Evolutionary conservation across 2,888 invertebrate genomes (phyloP).

Genomic region (Artemia sp.): DNA sequence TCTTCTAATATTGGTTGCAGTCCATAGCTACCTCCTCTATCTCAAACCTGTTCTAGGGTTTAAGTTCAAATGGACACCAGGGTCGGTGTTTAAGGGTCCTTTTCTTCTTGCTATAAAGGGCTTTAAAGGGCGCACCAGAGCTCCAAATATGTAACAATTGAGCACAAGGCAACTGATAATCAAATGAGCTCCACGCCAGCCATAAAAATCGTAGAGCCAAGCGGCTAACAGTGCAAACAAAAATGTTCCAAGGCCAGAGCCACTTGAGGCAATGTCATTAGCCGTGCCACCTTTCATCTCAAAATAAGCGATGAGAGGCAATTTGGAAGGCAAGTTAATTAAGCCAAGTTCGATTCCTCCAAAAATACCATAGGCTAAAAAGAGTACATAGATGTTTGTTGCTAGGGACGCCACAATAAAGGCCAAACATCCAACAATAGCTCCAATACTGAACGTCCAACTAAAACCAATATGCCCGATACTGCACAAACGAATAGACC

Average conservation of each 20-base stretch:
- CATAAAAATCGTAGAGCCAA: conserved; percentile 53
- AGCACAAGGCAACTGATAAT: conserved; percentile 81
- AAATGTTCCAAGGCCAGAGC: conserved; percentile 74
- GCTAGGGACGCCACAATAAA: conserved; percentile 77
- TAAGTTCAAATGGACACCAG: no score
- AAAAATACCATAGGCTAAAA: conserved; percentile 44
- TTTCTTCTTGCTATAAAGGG: no score
- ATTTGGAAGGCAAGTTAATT: no score
- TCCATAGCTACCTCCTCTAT: no score
- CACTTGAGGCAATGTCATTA: conserved; percentile 48
- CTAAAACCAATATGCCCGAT: conserved; percentile 87
- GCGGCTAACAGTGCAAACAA: conserved; percentile 76
- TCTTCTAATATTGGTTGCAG: no score
- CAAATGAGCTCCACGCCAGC: conserved; percentile 76
- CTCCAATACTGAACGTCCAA: conserved; percentile 78
- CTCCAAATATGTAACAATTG: conserved; percentile 52
- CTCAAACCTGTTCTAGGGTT: no score
- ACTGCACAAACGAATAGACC: conserved; percentile 63
- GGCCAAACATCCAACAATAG: conserved; percentile 44
- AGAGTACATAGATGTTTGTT: conserved; percentile 66
- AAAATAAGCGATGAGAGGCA: conserved; percentile 49
- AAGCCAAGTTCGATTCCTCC: conserved; percentile 71
- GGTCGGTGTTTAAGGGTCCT: no score
- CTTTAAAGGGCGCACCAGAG: no score
- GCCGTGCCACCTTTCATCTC: conserved; percentile 85